Conservation (phyloP, 1,140 invertebrate species). For the Magallana angulata region DNA sequence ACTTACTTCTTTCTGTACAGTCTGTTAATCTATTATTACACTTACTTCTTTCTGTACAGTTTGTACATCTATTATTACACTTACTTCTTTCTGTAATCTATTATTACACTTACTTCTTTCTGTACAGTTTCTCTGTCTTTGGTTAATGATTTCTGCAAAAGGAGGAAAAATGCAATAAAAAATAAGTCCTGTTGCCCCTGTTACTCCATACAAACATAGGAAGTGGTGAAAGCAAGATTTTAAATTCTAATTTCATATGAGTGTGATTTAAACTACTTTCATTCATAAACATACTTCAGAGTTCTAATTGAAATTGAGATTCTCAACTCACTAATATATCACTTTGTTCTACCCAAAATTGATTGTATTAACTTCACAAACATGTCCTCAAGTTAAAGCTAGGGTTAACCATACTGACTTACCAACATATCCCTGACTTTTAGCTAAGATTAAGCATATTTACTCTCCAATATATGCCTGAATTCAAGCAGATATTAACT, state of each 20-base stretch:
- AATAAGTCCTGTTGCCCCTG: background rate
- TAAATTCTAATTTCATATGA: too few species aligned
- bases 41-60: constrained; percentile 81
- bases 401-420: constrained; percentile 71
- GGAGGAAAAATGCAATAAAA: constrained; percentile 23
- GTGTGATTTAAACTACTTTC: too few species aligned
- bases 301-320: background rate
- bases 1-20: too few species aligned
- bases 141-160: constrained; percentile 82
- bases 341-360: too few species aligned
- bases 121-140: constrained; percentile 88
- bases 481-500: too few species aligned
- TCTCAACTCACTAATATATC: constrained; percentile 81
- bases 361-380: constrained; percentile 76
- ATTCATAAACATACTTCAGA: too few species aligned
- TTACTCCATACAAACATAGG: too few species aligned
- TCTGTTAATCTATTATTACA: background rate
- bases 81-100: constrained; percentile 86
- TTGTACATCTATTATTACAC: constrained; percentile 83
- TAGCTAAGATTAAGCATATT: constrained; percentile 79
- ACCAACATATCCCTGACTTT: too few species aligned
- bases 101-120: constrained; percentile 83
- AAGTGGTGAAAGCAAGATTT: too few species aligned
- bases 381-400: constrained; percentile 84
- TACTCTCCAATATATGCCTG: too few species aligned